These are phyloP conservation scores for Leptinotarsa tumamoca DNA, from an alignment of 2,888 invertebrate genomes.

Conservation along the genomic window DNA sequence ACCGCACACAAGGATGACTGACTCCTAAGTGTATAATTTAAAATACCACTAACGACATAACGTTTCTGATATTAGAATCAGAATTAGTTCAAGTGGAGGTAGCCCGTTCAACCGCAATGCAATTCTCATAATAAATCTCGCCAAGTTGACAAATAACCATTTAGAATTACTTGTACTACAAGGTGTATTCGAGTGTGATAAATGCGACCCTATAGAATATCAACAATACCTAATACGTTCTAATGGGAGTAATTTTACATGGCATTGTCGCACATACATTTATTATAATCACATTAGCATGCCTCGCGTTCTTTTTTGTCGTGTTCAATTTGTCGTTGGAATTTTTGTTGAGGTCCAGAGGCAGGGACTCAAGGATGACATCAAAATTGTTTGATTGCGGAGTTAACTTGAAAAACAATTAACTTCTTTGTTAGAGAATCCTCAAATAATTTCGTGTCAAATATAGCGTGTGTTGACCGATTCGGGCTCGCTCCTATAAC, in stretches of 20 bases:
- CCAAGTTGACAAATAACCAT: constrained; percentile 57
- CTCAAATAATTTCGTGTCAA: neutral
- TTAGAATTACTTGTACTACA: constrained; percentile 51
- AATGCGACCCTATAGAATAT: constrained; percentile 56
- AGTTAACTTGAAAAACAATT: neutral
- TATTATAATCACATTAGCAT: constrained; percentile 57
- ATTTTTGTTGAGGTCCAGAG: constrained; percentile 22
- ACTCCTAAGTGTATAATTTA: constrained; percentile 22
- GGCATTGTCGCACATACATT: constrained; percentile 54
- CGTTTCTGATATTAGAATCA: constrained; percentile 24
- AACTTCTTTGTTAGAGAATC: neutral
- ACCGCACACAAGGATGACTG: constrained; percentile 26
- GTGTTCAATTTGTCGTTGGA: constrained; percentile 27
- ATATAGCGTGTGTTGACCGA: too few relatives aligned
- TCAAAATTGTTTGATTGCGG: neutral
- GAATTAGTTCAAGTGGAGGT: constrained; percentile 48
- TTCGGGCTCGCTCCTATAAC: too few relatives aligned
- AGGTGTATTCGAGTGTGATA: constrained; percentile 56
- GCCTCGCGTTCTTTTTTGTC: constrained; percentile 27
- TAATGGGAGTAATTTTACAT: constrained; percentile 58
- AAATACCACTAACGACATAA: constrained; percentile 37
- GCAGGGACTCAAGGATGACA: constrained; percentile 15
- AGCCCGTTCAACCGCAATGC: constrained; percentile 45
- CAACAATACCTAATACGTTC: constrained; percentile 57
- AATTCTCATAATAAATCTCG: constrained; percentile 59